These are phyloP conservation scores for Rhagologus leucostigma DNA, from an alignment of 2,113 vertebrate genomes.

Conservation along the genomic window DNA sequence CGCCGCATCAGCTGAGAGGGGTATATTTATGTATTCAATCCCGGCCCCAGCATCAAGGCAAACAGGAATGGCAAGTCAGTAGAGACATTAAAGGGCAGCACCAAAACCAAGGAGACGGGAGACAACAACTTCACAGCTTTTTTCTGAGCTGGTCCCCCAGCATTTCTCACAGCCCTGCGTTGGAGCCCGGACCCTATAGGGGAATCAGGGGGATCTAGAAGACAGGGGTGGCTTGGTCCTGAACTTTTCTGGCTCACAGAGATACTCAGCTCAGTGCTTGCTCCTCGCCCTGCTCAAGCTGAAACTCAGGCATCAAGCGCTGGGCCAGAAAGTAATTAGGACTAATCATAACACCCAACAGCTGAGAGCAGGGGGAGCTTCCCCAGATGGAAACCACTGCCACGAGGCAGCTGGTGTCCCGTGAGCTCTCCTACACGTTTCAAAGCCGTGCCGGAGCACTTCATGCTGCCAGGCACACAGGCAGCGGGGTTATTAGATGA, in stretches of 20 bases:
- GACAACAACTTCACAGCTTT: not conserved
- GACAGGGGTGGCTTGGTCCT: fast-evolving
- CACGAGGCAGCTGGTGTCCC: not conserved
- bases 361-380: not conserved
- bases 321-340: not conserved
- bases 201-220: not conserved
- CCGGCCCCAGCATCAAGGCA: not conserved
- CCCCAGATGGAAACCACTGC: not conserved
- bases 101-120: not conserved
- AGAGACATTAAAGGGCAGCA: not conserved
- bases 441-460: fast-evolving
- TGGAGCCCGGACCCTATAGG: fast-evolving
- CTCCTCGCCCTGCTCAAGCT: not conserved
- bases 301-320: not conserved
- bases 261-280: fast-evolving
- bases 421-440: not conserved
- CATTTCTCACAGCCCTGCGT: fast-evolving
- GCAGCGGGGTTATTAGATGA: not conserved
- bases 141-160: not conserved
- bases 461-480: too few species aligned
- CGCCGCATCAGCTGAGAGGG: not conserved
- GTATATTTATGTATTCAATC: not conserved
- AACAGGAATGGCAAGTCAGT: not conserved
- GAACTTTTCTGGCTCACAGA: not conserved
- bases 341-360: not conserved